Percentiles rank a stretch among this genome's conserved stretches.
phyloP scores from a whole-genome alignment of 2,888 invertebrate genomes.

The Melinaea menophilus region DNA sequence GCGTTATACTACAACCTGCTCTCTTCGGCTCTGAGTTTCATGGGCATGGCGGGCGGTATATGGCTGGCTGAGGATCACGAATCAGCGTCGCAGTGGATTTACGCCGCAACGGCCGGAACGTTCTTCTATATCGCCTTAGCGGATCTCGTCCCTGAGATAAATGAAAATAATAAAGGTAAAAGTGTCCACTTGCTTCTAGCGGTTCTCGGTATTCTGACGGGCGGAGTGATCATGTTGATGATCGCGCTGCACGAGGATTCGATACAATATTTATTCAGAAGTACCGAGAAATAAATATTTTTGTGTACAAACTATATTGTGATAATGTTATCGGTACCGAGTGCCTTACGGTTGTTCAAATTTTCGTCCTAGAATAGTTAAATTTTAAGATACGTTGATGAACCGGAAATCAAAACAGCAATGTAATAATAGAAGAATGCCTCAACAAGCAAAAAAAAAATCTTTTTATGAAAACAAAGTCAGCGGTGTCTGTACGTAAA shows the following conservation, averaged over 20 bases:
- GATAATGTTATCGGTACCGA: conserved; percentile 37
- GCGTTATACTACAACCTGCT: conserved; percentile 86
- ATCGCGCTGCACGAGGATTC: conserved; percentile 85
- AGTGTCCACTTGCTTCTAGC: conserved; percentile 79
- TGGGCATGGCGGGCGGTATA: conserved; percentile 85
- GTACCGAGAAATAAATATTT: conserved; percentile 56
- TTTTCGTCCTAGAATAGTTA: conserved; percentile 42
- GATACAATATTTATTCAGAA: conserved; percentile 72
- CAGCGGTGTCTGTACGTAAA: too few species aligned
- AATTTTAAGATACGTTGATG: conserved; percentile 13
- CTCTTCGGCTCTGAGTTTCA: conserved; percentile 85
- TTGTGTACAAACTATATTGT: conserved; percentile 35
- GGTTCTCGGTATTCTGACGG: conserved; percentile 80
- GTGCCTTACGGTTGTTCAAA: conserved; percentile 50
- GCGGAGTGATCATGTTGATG: conserved; percentile 84
- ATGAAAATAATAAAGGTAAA: conserved; percentile 72
- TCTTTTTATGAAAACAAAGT: too few species aligned
- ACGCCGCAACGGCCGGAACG: conserved; percentile 87
- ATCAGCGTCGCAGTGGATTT: conserved; percentile 85
- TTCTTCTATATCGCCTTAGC: conserved; percentile 89
- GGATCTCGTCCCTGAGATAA: conserved; percentile 84
- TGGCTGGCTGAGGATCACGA: conserved; percentile 84
- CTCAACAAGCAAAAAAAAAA: too few species aligned
- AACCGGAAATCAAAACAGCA: background rate
- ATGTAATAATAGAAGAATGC: background rate